Conservation (phyloP, 2,113 vertebrate species). For the Cettia cetti region DNA sequence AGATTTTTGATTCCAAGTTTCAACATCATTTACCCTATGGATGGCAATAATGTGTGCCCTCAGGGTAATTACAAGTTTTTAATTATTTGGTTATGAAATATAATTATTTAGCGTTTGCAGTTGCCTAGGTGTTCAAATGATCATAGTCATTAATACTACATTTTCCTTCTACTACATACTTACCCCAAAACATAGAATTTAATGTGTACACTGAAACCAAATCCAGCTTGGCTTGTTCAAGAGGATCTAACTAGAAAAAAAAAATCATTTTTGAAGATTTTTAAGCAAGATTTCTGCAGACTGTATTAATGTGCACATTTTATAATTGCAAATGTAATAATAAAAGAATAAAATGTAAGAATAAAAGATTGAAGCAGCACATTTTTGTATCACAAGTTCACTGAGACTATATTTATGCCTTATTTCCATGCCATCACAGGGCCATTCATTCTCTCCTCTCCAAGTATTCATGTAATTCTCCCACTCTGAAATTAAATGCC, state of each 20-base stretch:
- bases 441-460: background rate
- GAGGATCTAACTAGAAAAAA: constrained; percentile 85
- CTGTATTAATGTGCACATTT: background rate
- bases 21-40: background rate
- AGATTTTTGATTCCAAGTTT: background rate
- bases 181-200: constrained; percentile 98
- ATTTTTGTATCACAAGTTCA: background rate
- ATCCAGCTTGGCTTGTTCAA: constrained; percentile 96
- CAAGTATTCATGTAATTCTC: background rate
- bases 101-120: background rate
- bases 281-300: background rate
- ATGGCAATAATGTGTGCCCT: background rate
- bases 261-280: background rate
- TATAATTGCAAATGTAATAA: background rate
- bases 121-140: background rate
- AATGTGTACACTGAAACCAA: constrained; percentile 92
- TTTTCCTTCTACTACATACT: constrained; percentile 60
- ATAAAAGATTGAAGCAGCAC: background rate
- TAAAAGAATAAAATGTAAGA: background rate
- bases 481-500: background rate
- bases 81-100: background rate
- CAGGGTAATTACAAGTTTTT: background rate
- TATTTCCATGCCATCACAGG: background rate
- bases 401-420: background rate
- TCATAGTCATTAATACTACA: background rate